These are phyloP conservation scores for Aurelia sp. DNA, from an alignment of 30 jellyfish, hydroid and myxozoan species.

Conservation along the genomic window DNA sequence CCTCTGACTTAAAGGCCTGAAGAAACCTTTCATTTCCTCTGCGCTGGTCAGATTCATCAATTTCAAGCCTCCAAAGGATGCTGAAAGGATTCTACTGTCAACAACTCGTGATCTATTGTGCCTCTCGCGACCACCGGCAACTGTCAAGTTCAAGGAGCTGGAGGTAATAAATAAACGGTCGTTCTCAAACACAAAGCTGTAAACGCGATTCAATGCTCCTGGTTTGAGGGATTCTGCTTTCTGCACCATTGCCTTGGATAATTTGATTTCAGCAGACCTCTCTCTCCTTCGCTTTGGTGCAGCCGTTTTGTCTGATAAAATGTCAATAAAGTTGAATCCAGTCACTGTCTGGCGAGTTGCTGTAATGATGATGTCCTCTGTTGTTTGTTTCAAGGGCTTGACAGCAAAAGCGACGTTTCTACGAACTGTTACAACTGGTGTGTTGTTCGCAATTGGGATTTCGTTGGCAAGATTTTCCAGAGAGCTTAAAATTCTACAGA, in stretches of 20 bases:
- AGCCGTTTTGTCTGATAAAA: not conserved
- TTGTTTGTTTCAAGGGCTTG: constrained; percentile 1
- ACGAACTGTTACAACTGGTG: constrained; percentile 14
- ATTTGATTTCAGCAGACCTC: constrained; percentile 39
- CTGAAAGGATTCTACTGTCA: constrained; percentile 82
- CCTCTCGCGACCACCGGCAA: not conserved
- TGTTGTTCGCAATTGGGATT: not conserved
- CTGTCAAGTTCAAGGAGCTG: not conserved
- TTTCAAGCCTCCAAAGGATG: constrained; percentile 59
- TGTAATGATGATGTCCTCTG: constrained; percentile 2
- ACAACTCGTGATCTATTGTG: constrained; percentile 1
- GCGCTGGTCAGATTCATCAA: constrained; percentile 48
- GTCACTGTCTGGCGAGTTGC: constrained; percentile 11
- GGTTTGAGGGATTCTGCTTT: not conserved
- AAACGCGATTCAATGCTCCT: constrained; percentile 28
- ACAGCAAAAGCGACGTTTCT: constrained; percentile 56
- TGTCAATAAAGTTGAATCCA: constrained; percentile 25
- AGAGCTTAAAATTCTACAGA: constrained; percentile 36
- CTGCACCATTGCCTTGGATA: constrained; percentile 40
- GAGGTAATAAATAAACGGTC: constrained; percentile 49
- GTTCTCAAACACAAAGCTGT: constrained; percentile 59
- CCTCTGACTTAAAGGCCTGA: not conserved
- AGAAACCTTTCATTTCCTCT: constrained; percentile 36
- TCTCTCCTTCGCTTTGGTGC: not conserved
- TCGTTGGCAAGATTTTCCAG: constrained; percentile 48